Evolutionary conservation across 2,888 invertebrate species (phyloP).

Genomic region (Drosophila gaucha): DNA sequence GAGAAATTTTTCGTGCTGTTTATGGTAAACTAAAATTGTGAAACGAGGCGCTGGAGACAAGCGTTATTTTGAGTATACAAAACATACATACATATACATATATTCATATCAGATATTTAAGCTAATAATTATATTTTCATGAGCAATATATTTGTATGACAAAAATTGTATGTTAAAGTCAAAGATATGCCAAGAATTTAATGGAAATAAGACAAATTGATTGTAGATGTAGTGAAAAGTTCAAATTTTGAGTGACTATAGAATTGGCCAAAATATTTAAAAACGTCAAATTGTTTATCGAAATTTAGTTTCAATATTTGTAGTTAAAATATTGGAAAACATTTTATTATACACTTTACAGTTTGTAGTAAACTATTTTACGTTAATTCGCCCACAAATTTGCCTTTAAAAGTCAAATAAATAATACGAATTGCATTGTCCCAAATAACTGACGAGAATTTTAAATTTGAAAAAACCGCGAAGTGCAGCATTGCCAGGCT

Average conservation of each 20-base stretch:
- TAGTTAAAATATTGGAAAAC: constrained; percentile 30
- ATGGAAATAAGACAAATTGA: constrained; percentile 18
- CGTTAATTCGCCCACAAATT: neutral
- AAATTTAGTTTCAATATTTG: constrained; percentile 28
- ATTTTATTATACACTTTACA: constrained; percentile 20
- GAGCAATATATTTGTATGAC: constrained; percentile 53
- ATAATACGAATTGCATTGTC: neutral
- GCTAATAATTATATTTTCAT: constrained; percentile 57
- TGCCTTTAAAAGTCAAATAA: constrained; percentile 28
- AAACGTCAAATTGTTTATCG: constrained; percentile 5
- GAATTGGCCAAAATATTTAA: constrained; percentile 55
- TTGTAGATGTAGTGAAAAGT: constrained; percentile 15
- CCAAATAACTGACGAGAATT: neutral
- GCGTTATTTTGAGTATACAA: constrained; percentile 21
- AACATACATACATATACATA: constrained; percentile 21
- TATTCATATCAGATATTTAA: constrained; percentile 51
- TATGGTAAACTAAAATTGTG: constrained; percentile 29
- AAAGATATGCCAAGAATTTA: constrained; percentile 41
- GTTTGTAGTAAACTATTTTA: neutral
- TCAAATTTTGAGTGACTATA: constrained; percentile 18
- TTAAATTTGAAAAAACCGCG: neutral
- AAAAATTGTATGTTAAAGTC: constrained; percentile 11
- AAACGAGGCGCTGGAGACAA: constrained; percentile 10
- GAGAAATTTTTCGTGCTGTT: constrained; percentile 42
- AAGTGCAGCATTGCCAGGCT: neutral